phyloP scores from a whole-genome alignment of 92 coral and sea anemone genomes.

The Epizoanthus ramosus region DNA sequence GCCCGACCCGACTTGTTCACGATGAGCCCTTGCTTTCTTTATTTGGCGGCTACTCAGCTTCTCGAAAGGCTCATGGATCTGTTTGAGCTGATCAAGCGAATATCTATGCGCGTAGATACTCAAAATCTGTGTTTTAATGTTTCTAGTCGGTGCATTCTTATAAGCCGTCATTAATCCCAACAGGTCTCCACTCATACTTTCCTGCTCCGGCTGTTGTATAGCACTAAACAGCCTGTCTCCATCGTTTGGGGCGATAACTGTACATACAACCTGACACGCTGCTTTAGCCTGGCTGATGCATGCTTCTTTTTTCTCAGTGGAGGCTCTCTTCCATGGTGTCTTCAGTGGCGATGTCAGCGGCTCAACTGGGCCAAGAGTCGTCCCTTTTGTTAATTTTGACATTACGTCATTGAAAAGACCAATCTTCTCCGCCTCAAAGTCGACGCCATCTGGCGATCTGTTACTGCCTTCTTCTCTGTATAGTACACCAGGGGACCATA shows the following conservation, averaged over 20 bases:
- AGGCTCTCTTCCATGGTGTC: slow-evolving; percentile 36
- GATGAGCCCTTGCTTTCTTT: slow-evolving; percentile 45
- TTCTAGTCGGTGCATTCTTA: slow-evolving; percentile 58
- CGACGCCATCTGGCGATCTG: not conserved
- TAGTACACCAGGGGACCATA: not conserved
- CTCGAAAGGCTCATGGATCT: slow-evolving; percentile 46
- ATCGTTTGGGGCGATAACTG: slow-evolving; percentile 58
- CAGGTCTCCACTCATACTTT: slow-evolving; percentile 30
- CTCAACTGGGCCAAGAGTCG: slow-evolving; percentile 6
- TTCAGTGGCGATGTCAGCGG: slow-evolving; percentile 18
- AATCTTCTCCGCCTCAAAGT: not conserved
- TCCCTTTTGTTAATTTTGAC: slow-evolving; percentile 12
- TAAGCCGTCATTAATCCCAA: slow-evolving; percentile 42
- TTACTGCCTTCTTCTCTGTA: not conserved
- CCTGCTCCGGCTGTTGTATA: slow-evolving; percentile 2
- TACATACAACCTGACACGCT: slow-evolving; percentile 55
- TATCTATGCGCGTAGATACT: slow-evolving; percentile 47
- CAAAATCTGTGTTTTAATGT: slow-evolving; percentile 50
- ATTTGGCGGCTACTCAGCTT: slow-evolving; percentile 48
- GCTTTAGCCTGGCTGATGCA: slow-evolving; percentile 45
- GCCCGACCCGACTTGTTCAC: slow-evolving; percentile 35
- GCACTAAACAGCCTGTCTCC: slow-evolving; percentile 56
- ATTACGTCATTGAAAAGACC: slow-evolving; percentile 36
- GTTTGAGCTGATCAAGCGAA: slow-evolving; percentile 22
- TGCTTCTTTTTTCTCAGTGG: slow-evolving; percentile 43